A percentile compares a stretch with the other conserved stretches of the same genome.
phyloP scores from a whole-genome alignment of 2,797 vertebrate species.

The Pantherophis alleghaniensis region DNA sequence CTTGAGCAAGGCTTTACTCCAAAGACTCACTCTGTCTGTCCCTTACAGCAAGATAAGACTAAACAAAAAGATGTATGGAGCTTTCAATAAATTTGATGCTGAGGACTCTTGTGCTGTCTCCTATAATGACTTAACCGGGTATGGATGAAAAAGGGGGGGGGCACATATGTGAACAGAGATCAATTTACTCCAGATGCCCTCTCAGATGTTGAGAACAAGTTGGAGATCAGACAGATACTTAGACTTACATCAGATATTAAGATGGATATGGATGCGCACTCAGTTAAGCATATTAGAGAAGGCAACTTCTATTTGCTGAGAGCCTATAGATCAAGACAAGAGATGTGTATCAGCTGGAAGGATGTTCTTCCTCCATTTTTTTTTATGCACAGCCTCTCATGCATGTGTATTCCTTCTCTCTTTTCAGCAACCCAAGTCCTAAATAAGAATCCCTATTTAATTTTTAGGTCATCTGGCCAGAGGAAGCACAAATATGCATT shows the following conservation, averaged over 20 bases:
- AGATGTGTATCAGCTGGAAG: not conserved
- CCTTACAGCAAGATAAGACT: not conserved
- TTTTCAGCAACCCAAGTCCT: not conserved
- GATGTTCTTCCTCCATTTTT: not conserved
- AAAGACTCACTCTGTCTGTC: not conserved
- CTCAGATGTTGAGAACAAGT: not conserved
- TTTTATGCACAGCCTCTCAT: not conserved
- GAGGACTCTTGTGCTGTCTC: not conserved
- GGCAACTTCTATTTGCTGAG: not conserved
- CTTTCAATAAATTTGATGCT: not conserved
- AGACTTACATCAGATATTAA: not conserved
- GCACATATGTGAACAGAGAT: not conserved
- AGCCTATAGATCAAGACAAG: not conserved
- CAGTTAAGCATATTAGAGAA: not conserved
- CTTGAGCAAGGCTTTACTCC: not conserved
- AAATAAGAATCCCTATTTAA: not conserved
- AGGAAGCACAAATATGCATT: not conserved
- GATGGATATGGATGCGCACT: not conserved
- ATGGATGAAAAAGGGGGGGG: not conserved
- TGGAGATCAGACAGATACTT: not conserved
- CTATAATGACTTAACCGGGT: not conserved
- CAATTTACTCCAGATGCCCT: not conserved
- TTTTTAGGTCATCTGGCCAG: not conserved
- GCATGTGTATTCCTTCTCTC: not conserved
- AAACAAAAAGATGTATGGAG: not conserved